phyloP scores from a whole-genome alignment of 2,797 vertebrate species.

The Melanitta fusca region DNA sequence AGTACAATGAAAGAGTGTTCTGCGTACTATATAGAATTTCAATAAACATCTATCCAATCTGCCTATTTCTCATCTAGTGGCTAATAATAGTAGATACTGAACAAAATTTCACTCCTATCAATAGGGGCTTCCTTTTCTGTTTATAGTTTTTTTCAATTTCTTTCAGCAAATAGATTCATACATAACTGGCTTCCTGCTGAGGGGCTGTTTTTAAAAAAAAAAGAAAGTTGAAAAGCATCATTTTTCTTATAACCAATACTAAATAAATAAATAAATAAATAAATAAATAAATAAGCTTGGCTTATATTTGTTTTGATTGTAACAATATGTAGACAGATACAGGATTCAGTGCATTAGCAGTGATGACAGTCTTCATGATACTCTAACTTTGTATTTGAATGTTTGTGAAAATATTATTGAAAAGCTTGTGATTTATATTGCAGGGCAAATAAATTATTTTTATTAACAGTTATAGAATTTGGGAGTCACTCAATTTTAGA shows the following conservation, averaged over 20 bases:
- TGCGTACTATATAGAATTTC: conserved; percentile 69
- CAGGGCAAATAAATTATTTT: neutral
- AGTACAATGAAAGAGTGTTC: conserved; percentile 74
- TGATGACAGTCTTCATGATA: neutral
- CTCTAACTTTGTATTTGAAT: neutral
- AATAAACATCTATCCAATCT: conserved; percentile 72
- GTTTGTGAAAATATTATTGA: neutral
- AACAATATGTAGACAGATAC: neutral
- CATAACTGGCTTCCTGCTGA: neutral
- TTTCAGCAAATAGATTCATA: conserved; percentile 32
- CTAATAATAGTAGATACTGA: neutral
- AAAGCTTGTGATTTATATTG: neutral
- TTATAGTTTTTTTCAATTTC: conserved; percentile 22
- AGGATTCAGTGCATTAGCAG: neutral
- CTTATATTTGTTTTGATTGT: neutral
- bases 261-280: too few relatives aligned
- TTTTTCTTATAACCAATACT: neutral
- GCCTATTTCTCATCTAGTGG: conserved; percentile 12
- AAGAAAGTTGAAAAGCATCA: neutral
- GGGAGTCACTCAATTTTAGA: neutral
- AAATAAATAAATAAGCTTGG: neutral
- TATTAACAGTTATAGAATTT: neutral
- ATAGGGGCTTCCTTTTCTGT: neutral
- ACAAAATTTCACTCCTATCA: conserved; percentile 17
- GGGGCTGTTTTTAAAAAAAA: neutral